Base-by-base conservation (phyloP, 2,888 invertebrate species). In the Embidobia sp. region DNA sequence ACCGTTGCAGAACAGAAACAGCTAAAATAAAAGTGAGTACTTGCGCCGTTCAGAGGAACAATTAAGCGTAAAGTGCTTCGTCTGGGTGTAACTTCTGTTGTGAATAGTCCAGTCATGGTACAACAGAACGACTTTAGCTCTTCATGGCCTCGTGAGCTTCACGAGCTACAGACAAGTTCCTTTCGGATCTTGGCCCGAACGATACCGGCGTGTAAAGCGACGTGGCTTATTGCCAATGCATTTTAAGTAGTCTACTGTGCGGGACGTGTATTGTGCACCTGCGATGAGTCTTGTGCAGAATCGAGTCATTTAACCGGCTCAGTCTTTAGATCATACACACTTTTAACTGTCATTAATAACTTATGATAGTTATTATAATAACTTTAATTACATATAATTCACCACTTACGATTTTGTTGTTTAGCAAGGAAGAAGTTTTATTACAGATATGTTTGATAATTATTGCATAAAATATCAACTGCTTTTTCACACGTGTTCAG, bases 171-270 rank as follows among this genome's bases (percentile, higher is more conserved):
- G 82, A 80, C 80, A 78, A 83, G 82, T 49, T 15, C 42, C 82
- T 79, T 63, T 66, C 78, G 69, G 76, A 49, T 70, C 66, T 55
- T 73, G 35, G 76, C 75, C 53, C 55, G 67, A 53, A 63, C 77
- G 70, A 78, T 70, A 78, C 79, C 77, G 77, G 80, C 82, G 85
- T 83, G 84, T 86, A 86, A 86, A 85, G 84, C 85, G 84, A 85
- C 83, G 84, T 84, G 80, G 86, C 84, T 87, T 87, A 87, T 87
- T 87, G 87, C 87, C 87, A 87, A 87, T 87, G 87, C 86, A 87
- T 87, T 87, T 87, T 87, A 87, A 87, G 85, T 84, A 87, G 87
- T 85, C 84, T 84, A 84, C 81, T 80, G 81, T 85, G 83, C 81
- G 81, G 82, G 77, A 81, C 79, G 84, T 82, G 84, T 83, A 57